Evolutionary conservation across 2,113 vertebrate genomes (phyloP), one percentile per base, ranked within the genome.

Genomic region (Zosterops pallidus): DNA sequence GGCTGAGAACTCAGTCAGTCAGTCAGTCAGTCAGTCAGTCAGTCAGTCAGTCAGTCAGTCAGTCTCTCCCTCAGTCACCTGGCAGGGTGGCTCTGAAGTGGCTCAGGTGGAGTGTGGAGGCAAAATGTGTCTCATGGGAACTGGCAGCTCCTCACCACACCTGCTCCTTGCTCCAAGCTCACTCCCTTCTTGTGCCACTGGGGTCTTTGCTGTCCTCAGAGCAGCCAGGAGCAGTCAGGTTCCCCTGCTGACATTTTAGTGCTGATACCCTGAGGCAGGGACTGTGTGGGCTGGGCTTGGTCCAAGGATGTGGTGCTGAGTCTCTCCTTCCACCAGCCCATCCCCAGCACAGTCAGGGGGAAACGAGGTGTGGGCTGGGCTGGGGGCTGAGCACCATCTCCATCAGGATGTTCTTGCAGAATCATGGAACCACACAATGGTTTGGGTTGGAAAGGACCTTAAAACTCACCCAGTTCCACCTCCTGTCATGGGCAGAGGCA

Each of bases 381-480:
- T 3, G 19, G 26, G 31, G 64, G 33, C 31, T 75, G 55, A n/a
- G 20, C 26, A 7, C 14, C 49, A 21, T 72, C 21, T 74, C 50
- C 31, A 7, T 10, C 18, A 25, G 52, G 31, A 15, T 21, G 20
- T 37, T 71, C 67, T 37, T 10, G 20, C 12, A 50, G 47, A n/a
- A 19, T 50, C 8, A 12, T 35, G 67, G 35, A 49, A 22, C 31
- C 25, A 1, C 21, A 29, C 1, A 5, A 13, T 13, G 59, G 14
- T 72, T 80, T 65, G 68, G 9, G 26, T 19, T 8, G 37, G 25
- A 42, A 65, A 18, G 14, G 35, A 26, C 2, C 3, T 56, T 33
- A 64, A 76, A 49, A 4, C 6, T 7, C 22, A 50, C 6, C 31
- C 11, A 4, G 1, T 49, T 0, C 41, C 25, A 22, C 9, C 2